Percentiles rank a stretch among this genome's conserved stretches.
Conservation (phyloP, 2,797 vertebrate species). For the Hydrophis major region DNA sequence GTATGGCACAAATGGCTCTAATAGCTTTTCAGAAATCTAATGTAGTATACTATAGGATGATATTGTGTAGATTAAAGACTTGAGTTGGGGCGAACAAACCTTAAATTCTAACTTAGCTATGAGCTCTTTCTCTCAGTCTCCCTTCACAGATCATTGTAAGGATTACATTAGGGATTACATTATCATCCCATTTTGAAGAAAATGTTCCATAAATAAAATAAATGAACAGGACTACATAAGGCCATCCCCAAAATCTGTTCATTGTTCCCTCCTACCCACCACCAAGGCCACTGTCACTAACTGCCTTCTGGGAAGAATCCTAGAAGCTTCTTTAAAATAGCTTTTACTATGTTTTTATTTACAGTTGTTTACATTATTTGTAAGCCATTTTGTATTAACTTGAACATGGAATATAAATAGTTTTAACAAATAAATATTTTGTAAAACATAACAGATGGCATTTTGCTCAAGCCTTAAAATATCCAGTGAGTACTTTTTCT, state of each 20-base stretch:
- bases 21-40: background rate
- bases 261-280: background rate
- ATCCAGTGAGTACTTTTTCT: background rate
- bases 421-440: background rate
- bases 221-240: background rate
- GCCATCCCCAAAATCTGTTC: background rate
- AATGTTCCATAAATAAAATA: background rate
- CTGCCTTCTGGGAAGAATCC: background rate
- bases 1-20: no score
- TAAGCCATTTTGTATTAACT: background rate
- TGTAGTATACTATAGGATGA: background rate
- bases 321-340: background rate
- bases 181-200: background rate
- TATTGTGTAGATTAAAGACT: background rate
- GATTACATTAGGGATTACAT: background rate
- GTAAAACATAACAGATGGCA: background rate
- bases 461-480: background rate
- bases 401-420: background rate
- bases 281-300: background rate
- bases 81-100: background rate
- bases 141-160: background rate
- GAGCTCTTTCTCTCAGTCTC: background rate
- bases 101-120: background rate
- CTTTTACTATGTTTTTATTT: background rate
- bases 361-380: background rate